Evolutionary conservation across 2,113 vertebrate species (phyloP).

Genomic region (Noturus placidus): DNA sequence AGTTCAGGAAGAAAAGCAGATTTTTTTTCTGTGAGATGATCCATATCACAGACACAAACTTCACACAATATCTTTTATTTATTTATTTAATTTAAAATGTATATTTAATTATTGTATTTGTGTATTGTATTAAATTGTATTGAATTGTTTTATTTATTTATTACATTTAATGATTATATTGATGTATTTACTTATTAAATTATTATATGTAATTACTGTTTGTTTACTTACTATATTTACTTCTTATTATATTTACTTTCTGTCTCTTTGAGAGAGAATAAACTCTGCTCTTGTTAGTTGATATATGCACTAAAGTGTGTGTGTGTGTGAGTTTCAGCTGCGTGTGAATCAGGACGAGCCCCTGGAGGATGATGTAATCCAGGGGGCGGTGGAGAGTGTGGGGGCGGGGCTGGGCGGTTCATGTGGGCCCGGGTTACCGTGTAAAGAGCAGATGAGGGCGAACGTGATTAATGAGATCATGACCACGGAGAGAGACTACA

Average conservation of each 20-base stretch:
- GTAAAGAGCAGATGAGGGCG: slow-evolving; percentile 94
- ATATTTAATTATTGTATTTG: too few relatives aligned
- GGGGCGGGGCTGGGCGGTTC: slow-evolving; percentile 61
- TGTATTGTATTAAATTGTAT: too few relatives aligned
- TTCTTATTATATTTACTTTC: too few relatives aligned
- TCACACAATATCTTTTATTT: background rate
- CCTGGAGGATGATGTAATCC: slow-evolving; percentile 79
- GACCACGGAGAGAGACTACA: slow-evolving; percentile 94
- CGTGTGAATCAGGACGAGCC: slow-evolving; percentile 98
- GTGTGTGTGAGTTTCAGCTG: slow-evolving; percentile 70
- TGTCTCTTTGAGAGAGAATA: too few relatives aligned
- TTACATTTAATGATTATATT: too few relatives aligned
- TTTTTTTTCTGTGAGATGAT: too few relatives aligned
- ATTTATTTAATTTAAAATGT: background rate
- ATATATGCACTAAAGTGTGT: too few relatives aligned
- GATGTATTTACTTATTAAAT: too few relatives aligned
- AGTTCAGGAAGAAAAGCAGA: background rate
- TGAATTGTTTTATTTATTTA: background rate
- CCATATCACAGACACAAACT: background rate
- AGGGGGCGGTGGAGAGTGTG: slow-evolving; percentile 70
- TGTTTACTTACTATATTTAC: background rate
- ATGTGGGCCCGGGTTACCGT: slow-evolving; percentile 80
- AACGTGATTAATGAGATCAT: slow-evolving; percentile 97
- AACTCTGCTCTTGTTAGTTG: too few relatives aligned
- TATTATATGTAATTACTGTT: background rate